A percentile compares a stretch with the other conserved stretches of the same genome.
These are phyloP conservation scores for Streblospio benedicti DNA, from an alignment of 1,140 invertebrate species.

Conservation along the genomic window DNA sequence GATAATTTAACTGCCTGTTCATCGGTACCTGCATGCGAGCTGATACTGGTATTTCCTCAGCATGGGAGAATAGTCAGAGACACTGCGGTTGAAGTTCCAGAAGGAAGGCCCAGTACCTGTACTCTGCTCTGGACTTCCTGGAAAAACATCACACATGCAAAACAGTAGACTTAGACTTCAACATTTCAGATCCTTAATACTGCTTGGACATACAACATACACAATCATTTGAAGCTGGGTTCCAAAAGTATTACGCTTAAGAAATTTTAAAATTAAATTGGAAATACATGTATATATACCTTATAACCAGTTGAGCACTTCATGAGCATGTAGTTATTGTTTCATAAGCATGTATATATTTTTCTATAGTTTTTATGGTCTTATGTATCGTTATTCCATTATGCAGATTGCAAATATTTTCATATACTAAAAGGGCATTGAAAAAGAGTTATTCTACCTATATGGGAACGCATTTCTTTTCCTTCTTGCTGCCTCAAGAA, in stretches of 20 bases:
- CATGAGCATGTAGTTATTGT: too few species aligned
- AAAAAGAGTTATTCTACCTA: conserved; percentile 24
- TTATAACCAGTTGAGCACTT: too few species aligned
- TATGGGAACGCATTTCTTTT: conserved; percentile 25
- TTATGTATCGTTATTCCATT: too few species aligned
- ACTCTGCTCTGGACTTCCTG: conserved; percentile 1
- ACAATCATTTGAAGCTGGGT: neutral
- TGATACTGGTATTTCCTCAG: conserved; percentile 42
- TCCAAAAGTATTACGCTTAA: neutral
- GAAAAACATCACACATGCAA: neutral
- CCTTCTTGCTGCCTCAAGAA: conserved; percentile 34
- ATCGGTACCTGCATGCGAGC: conserved; percentile 29
- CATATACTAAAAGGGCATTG: neutral
- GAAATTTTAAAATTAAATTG: too few species aligned
- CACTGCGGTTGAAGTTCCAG: conserved; percentile 33
- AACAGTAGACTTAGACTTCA: neutral
- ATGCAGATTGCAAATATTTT: too few species aligned
- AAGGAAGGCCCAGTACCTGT: conserved; percentile 26
- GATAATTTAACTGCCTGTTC: too few species aligned
- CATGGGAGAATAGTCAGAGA: conserved; percentile 35
- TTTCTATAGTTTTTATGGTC: too few species aligned
- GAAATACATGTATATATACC: too few species aligned
- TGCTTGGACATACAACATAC: neutral
- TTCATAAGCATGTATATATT: too few species aligned
- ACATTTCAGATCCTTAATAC: neutral